A percentile compares a stretch with the other conserved stretches of the same genome.
Evolutionary conservation across 2,888 invertebrate genomes (phyloP).

Genomic region (Charanyca ferruginea): DNA sequence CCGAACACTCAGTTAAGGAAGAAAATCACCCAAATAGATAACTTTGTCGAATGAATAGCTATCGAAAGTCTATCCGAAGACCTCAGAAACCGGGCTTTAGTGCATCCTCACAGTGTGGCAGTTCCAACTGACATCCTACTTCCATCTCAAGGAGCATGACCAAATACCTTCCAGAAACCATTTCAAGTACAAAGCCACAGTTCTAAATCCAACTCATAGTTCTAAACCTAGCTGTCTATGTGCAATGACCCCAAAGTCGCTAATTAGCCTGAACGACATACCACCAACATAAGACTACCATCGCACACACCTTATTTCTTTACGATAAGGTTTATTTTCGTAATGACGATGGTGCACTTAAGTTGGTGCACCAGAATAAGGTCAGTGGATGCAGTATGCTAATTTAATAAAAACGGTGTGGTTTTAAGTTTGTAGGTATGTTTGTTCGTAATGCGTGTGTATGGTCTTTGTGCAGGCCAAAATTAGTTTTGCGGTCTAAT

Average conservation of each 20-base stretch:
- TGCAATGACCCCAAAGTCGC: conserved; percentile 66
- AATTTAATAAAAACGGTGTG: conserved; percentile 78
- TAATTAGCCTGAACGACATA: conserved; percentile 55
- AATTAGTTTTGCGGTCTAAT: conserved; percentile 54
- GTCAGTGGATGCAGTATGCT: conserved; percentile 77
- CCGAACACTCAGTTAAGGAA: too few relatives aligned
- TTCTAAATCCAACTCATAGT: conserved; percentile 55
- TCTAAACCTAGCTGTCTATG: conserved; percentile 59
- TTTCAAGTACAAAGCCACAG: conserved; percentile 47
- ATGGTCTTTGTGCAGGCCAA: conserved; percentile 51
- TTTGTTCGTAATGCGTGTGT: conserved; percentile 30
- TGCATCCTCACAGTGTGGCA: too few relatives aligned
- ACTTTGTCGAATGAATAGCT: too few relatives aligned
- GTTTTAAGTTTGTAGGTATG: conserved; percentile 49
- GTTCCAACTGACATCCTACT: neutral
- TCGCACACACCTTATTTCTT: conserved; percentile 31
- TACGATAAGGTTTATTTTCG: conserved; percentile 32
- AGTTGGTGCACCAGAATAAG: conserved; percentile 64
- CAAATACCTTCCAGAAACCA: conserved; percentile 16
- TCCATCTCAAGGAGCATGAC: neutral
- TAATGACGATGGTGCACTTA: neutral
- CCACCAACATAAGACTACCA: conserved; percentile 24
- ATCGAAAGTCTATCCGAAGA: too few relatives aligned
- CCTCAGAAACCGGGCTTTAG: too few relatives aligned
- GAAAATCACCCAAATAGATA: too few relatives aligned